Evolutionary conservation across 2,888 invertebrate species (phyloP).

Genomic region (Notocelia uddmanniana): DNA sequence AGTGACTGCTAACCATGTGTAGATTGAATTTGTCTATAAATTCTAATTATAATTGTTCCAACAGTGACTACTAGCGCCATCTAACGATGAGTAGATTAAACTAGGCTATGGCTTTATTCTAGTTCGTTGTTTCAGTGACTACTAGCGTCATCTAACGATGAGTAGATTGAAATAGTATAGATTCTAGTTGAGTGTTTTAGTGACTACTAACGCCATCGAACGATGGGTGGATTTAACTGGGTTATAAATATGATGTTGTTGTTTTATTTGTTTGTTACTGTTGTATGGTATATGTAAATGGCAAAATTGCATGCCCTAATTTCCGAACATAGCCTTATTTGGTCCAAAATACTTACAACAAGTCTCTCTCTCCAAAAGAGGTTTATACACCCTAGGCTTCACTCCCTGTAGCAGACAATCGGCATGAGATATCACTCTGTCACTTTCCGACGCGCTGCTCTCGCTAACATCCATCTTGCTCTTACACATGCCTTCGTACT

Average conservation of each 20-base stretch:
- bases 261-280: no score
- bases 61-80: background rate
- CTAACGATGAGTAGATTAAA: background rate
- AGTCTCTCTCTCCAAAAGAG: conserved; percentile 89
- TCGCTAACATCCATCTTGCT: conserved; percentile 50
- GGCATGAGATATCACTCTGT: conserved; percentile 75
- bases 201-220: conserved; percentile 9
- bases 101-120: background rate
- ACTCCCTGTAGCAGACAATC: conserved; percentile 89
- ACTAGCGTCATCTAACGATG: background rate
- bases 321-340: no score
- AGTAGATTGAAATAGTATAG: background rate
- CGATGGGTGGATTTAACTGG: no score
- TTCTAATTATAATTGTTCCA: no score
- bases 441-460: conserved; percentile 49
- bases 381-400: conserved; percentile 89
- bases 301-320: no score
- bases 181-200: no score
- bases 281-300: no score
- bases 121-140: no score
- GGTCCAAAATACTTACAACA: conserved; percentile 88
- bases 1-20: no score
- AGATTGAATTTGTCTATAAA: no score
- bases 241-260: no score
- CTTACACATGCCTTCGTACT: conserved; percentile 54